Conservation (phyloP, 2,888 invertebrate genomes). For the Branchipolynoe longqiensis region DNA sequence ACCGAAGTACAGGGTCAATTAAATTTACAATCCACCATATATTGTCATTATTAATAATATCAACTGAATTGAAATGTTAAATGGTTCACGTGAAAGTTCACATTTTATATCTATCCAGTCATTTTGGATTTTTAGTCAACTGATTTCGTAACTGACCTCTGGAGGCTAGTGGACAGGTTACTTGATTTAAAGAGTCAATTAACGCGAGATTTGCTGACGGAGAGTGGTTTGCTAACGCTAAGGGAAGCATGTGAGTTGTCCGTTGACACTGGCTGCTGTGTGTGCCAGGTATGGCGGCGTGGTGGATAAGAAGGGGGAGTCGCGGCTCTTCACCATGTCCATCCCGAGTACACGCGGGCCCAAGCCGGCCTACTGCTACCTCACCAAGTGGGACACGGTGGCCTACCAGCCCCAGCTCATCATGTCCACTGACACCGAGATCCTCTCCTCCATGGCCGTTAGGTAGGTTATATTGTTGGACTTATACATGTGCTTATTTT, state of each 20-base stretch:
- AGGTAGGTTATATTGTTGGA: no score
- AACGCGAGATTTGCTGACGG: neutral
- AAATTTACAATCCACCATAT: no score
- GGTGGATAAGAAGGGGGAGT: constrained; percentile 86
- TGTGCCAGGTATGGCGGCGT: constrained; percentile 84
- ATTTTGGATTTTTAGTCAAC: no score
- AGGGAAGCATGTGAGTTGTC: neutral
- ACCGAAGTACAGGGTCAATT: no score
- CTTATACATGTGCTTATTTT: no score
- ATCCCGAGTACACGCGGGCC: constrained; percentile 88
- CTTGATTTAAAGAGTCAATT: neutral
- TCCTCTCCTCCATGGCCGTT: constrained; percentile 77
- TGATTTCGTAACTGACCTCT: neutral
- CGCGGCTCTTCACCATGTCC: constrained; percentile 86
- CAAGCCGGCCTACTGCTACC: constrained; percentile 84
- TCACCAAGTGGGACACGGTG: constrained; percentile 90
- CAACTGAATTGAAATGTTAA: no score
- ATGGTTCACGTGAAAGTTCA: no score
- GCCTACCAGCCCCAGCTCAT: constrained; percentile 85
- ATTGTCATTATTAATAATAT: no score
- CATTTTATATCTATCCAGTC: no score
- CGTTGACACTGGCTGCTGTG: neutral
- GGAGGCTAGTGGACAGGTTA: neutral
- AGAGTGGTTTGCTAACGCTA: no score
- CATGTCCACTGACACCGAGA: constrained; percentile 84